These are phyloP conservation scores for Prochilodus magdalenae DNA, from an alignment of 2,113 vertebrate genomes.

Conservation along the genomic window DNA sequence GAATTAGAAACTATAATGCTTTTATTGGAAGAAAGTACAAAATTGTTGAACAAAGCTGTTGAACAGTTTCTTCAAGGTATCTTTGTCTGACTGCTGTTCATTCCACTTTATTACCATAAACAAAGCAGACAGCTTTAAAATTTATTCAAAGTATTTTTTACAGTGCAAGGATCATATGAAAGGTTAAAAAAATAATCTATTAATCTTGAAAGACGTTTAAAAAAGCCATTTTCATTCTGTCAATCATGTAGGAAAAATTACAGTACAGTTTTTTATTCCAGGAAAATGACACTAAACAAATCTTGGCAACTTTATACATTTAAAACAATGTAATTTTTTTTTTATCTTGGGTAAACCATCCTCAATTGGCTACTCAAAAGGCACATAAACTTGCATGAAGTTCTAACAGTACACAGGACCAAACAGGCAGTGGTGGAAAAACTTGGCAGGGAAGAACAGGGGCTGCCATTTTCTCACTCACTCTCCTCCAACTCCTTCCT, in stretches of 20 bases:
- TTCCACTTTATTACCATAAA: too few species aligned
- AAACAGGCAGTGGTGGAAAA: neutral
- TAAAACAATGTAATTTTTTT: slow-evolving; percentile 76
- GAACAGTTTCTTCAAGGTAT: neutral
- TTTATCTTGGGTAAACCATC: slow-evolving; percentile 36
- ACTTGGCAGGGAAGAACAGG: neutral
- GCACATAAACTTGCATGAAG: slow-evolving; percentile 25
- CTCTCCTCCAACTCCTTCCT: slow-evolving; percentile 88
- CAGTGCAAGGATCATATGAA: neutral
- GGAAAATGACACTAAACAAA: neutral
- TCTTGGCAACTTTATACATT: slow-evolving; percentile 67
- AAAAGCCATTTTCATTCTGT: neutral
- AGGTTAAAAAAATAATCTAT: neutral
- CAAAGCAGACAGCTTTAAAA: too few species aligned
- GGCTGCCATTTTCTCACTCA: slow-evolving; percentile 56
- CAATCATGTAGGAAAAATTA: neutral
- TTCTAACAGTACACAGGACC: neutral
- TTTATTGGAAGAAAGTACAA: neutral
- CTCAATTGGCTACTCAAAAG: slow-evolving; percentile 22
- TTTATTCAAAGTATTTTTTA: neutral
- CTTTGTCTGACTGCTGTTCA: too few species aligned
- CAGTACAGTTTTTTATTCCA: slow-evolving; percentile 3
- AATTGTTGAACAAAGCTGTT: too few species aligned
- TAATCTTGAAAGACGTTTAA: neutral
- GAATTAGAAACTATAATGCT: neutral